Conservation (phyloP, 2,888 invertebrate species). For the Siphlonurus alternatus region DNA sequence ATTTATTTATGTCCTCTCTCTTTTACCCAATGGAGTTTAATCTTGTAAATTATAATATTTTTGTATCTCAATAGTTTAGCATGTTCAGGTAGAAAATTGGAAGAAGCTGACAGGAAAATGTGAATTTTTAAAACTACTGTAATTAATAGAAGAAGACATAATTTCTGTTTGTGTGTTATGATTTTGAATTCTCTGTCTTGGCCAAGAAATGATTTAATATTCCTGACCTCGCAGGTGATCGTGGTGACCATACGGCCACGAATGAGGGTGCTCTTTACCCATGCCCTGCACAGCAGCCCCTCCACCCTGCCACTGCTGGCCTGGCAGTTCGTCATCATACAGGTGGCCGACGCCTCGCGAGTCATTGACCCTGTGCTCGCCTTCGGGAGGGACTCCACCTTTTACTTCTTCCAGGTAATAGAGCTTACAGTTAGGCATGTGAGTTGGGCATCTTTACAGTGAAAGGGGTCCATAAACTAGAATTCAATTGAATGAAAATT, state of each 20-base stretch:
- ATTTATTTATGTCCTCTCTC: no score
- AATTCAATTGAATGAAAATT: neutral
- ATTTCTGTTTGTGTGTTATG: neutral
- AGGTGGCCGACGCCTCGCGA: slow-evolving; percentile 45
- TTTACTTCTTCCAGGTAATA: slow-evolving; percentile 70
- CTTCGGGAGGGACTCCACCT: slow-evolving; percentile 64
- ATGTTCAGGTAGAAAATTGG: no score
- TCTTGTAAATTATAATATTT: no score
- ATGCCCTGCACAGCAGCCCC: slow-evolving; percentile 44
- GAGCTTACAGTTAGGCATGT: slow-evolving; percentile 11
- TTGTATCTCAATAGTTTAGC: no score
- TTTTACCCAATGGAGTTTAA: no score
- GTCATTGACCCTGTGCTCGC: slow-evolving; percentile 74
- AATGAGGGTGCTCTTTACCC: slow-evolving; percentile 60
- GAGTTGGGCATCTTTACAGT: neutral
- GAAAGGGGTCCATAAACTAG: neutral
- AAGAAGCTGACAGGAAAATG: neutral
- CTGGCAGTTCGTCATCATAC: slow-evolving; percentile 82
- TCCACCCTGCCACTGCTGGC: slow-evolving; percentile 75
- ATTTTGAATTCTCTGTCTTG: neutral
- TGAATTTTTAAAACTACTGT: neutral
- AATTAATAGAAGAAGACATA: neutral
- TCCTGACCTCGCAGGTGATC: slow-evolving; percentile 52
- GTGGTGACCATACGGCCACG: slow-evolving; percentile 62
- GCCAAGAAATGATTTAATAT: slow-evolving; percentile 13